Evolutionary conservation across 1,140 invertebrate species (phyloP).

Genomic region (Calliphora vicina): DNA sequence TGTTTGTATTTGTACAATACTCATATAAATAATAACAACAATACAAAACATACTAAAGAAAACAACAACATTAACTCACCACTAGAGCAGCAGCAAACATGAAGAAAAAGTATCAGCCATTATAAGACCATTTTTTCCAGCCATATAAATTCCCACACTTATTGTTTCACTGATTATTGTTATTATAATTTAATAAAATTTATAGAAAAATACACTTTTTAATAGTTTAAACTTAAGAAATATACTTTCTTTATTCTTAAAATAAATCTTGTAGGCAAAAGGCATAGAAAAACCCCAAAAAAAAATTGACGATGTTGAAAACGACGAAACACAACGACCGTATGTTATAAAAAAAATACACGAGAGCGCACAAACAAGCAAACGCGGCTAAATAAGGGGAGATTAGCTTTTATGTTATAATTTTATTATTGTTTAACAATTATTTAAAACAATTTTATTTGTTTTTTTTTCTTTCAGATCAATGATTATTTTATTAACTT

Average conservation of each 20-base stretch:
- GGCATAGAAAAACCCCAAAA: not conserved
- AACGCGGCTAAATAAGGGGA: slow-evolving; percentile 23
- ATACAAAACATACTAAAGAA: not conserved
- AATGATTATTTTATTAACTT: not conserved
- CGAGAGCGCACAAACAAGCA: slow-evolving; percentile 20
- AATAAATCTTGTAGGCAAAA: not conserved
- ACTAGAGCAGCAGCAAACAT: slow-evolving; percentile 12
- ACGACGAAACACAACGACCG: slow-evolving; percentile 14
- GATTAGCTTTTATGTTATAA: not conserved
- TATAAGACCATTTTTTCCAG: not conserved
- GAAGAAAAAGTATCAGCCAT: not conserved
- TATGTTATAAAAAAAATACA: slow-evolving; percentile 14
- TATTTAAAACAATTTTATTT: not conserved
- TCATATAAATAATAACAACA: not conserved
- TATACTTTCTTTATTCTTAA: not conserved
- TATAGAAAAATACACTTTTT: not conserved
- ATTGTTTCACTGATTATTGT: not conserved
- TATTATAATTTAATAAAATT: not conserved
- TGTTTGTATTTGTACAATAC: slow-evolving; percentile 1
- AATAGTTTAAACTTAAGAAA: not conserved
- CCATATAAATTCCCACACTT: not conserved
- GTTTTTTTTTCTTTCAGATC: not conserved
- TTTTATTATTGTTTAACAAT: not conserved
- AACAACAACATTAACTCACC: not conserved
- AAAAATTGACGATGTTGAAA: not conserved